phyloP scores from a whole-genome alignment of 2,113 vertebrate genomes.

The Gymnocephalus cernua region DNA sequence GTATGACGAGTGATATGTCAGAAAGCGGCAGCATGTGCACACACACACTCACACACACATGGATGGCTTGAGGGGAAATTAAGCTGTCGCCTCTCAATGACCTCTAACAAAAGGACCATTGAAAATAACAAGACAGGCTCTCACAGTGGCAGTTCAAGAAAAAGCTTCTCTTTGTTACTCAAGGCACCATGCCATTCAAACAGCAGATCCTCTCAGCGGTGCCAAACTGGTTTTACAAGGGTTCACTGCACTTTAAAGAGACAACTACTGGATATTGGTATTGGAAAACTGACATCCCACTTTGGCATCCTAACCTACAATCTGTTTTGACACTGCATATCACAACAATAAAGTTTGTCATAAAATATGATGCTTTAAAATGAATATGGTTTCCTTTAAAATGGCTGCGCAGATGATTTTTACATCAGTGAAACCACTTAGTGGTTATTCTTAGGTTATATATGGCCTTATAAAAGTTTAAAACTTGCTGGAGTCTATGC shows the following conservation, averaged over 20 bases:
- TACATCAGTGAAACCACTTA: slow-evolving; percentile 35
- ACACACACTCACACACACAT: slow-evolving; percentile 48
- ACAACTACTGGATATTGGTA: slow-evolving; percentile 29
- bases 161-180: slow-evolving; percentile 77
- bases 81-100: slow-evolving; percentile 78
- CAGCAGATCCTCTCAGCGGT: slow-evolving; percentile 29
- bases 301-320: slow-evolving; percentile 40
- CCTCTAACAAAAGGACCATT: slow-evolving; percentile 81
- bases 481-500: slow-evolving; percentile 32
- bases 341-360: slow-evolving; percentile 22
- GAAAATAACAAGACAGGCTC: slow-evolving; percentile 75
- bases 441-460: slow-evolving; percentile 69
- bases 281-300: slow-evolving; percentile 38
- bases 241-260: slow-evolving; percentile 47
- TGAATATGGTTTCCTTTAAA: slow-evolving; percentile 34
- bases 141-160: slow-evolving; percentile 68
- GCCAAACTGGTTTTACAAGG: slow-evolving; percentile 51
- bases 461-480: slow-evolving; percentile 61
- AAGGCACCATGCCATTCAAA: slow-evolving; percentile 51
- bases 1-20: slow-evolving; percentile 63
- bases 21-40: slow-evolving; percentile 44
- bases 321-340: slow-evolving; percentile 27
- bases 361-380: slow-evolving; percentile 40
- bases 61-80: slow-evolving; percentile 73
- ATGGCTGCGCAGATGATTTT: slow-evolving; percentile 54